Percentiles rank a stretch among this genome's conserved stretches.
Evolutionary conservation across 2,797 vertebrate genomes (phyloP).

Genomic region (Echiichthys vipera): DNA sequence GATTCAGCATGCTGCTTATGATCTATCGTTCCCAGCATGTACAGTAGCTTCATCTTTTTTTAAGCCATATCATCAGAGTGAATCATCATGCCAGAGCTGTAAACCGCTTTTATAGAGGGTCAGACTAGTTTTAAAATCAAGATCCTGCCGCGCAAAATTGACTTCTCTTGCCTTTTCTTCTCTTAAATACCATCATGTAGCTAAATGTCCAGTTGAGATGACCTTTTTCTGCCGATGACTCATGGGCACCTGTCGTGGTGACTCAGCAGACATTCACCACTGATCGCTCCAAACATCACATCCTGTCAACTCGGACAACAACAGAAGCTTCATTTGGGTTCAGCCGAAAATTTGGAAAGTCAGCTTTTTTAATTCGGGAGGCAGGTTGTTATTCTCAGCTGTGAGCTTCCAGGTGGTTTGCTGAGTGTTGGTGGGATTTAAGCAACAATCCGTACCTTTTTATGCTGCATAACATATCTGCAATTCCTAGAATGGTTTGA

Average conservation of each 20-base stretch:
- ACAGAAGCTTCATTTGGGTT: constrained; percentile 25
- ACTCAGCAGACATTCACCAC: constrained; percentile 70
- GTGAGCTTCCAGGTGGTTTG: neutral
- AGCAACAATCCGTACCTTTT: neutral
- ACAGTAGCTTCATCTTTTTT: constrained; percentile 40
- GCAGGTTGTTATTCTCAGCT: constrained; percentile 12
- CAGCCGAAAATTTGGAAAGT: neutral
- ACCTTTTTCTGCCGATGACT: constrained; percentile 72
- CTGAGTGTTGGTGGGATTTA: neutral
- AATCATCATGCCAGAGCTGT: neutral
- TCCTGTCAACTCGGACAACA: constrained; percentile 49
- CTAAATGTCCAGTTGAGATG: constrained; percentile 55
- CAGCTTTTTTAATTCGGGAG: neutral
- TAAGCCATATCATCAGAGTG: constrained; percentile 20
- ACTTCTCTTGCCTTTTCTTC: neutral
- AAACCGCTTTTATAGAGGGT: neutral
- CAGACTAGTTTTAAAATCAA: constrained; percentile 11
- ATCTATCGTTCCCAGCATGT: constrained; percentile 30
- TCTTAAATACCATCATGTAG: constrained; percentile 17
- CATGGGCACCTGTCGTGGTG: constrained; percentile 59
- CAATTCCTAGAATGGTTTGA: neutral
- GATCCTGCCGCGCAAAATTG: constrained; percentile 9
- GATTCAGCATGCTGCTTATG: constrained; percentile 47
- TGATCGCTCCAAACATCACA: constrained; percentile 63
- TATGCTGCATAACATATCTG: neutral